Percentiles rank a stretch among this genome's conserved stretches.
Evolutionary conservation across 2,113 vertebrate species (phyloP).

Genomic region (Eleginops maclovinus): DNA sequence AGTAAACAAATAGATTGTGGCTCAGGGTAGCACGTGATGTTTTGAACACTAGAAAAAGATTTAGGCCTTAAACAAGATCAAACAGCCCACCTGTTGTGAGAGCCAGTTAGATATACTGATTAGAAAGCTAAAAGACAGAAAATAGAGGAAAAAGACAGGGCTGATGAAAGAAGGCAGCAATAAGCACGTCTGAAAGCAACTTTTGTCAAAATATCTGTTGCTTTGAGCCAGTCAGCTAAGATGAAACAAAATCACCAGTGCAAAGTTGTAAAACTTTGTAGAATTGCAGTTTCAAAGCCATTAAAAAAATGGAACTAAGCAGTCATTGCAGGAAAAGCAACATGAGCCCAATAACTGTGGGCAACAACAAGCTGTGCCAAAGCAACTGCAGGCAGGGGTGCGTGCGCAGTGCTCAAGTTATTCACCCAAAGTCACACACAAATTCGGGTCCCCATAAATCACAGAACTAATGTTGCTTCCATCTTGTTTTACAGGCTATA

Average conservation of each 20-base stretch:
- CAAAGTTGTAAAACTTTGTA: constrained; percentile 45
- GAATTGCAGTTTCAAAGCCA: constrained; percentile 35
- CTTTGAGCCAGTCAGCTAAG: constrained; percentile 25
- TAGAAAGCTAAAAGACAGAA: background rate
- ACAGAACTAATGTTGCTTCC: constrained; percentile 10
- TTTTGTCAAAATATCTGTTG: constrained; percentile 6
- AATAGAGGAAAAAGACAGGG: background rate
- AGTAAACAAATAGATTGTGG: background rate
- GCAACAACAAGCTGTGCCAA: constrained; percentile 17
- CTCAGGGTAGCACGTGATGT: background rate
- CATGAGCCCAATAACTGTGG: constrained; percentile 28
- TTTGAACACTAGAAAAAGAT: background rate
- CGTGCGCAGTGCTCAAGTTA: background rate
- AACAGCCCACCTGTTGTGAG: constrained; percentile 10
- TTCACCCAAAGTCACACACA: background rate
- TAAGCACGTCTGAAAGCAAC: background rate
- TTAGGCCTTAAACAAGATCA: background rate
- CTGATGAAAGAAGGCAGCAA: background rate
- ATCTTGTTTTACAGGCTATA: background rate
- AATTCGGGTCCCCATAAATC: background rate
- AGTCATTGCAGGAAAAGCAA: constrained; percentile 16
- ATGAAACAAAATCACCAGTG: constrained; percentile 54
- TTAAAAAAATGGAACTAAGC: constrained; percentile 27
- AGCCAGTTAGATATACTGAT: background rate
- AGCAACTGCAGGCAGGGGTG: constrained; percentile 1